Conservation (phyloP, 2,113 vertebrate genomes). For the Dipodomys stephensi region DNA sequence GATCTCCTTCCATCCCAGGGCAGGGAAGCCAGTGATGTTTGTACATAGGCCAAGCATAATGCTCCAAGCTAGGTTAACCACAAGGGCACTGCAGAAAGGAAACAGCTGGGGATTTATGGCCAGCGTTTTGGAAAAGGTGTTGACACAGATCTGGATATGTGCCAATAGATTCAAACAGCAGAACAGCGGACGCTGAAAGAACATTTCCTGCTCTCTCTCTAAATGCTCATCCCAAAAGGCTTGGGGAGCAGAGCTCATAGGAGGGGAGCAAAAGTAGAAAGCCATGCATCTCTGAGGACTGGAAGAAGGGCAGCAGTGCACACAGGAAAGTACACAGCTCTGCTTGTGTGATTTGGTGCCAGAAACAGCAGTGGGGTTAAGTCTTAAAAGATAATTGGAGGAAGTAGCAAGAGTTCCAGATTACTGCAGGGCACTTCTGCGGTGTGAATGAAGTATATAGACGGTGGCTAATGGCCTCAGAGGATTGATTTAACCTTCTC, state of each 20-base stretch:
- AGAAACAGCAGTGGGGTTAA: neutral
- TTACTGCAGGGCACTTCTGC: neutral
- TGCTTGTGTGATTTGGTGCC: neutral
- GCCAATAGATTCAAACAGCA: neutral
- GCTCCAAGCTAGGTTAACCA: neutral
- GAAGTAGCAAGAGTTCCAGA: neutral
- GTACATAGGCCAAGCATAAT: neutral
- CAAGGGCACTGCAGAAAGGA: neutral
- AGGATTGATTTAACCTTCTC: neutral
- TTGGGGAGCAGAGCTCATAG: neutral
- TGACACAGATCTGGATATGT: neutral
- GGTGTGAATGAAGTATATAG: neutral
- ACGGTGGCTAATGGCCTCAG: neutral
- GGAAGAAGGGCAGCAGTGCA: neutral
- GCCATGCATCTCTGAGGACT: neutral
- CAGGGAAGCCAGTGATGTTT: neutral
- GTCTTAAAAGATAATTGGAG: neutral
- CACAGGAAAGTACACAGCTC: neutral
- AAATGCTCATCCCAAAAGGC: neutral
- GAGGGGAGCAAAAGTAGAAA: neutral
- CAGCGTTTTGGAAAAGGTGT: slow-evolving; percentile 11
- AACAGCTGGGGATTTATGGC: neutral
- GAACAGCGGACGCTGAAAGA: neutral
- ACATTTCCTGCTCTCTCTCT: neutral
- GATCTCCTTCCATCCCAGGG: neutral